Evolutionary conservation across 2,113 vertebrate species (phyloP).

Genomic region (Dromas ardeola): DNA sequence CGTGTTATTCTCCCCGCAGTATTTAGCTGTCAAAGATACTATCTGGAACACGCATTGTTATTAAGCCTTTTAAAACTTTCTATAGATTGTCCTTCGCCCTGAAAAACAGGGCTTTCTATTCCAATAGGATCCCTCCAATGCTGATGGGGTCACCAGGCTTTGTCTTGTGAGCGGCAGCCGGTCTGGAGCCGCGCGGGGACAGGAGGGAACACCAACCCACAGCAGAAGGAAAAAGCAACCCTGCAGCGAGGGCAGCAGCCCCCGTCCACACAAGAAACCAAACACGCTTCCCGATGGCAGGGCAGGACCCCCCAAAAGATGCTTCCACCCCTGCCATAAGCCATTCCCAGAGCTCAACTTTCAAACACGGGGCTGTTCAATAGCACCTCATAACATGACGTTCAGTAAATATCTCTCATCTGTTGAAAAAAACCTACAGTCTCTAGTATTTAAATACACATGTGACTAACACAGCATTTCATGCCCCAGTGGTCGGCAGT

Average conservation of each 20-base stretch:
- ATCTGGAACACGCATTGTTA: neutral
- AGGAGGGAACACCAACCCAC: neutral
- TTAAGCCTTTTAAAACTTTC: neutral
- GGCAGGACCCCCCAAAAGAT: neutral
- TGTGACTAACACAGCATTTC: rapidly evolving
- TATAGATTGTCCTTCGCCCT: neutral
- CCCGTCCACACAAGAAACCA: rapidly evolving
- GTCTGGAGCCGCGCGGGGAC: rapidly evolving
- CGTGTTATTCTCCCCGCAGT: rapidly evolving
- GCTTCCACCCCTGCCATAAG: rapidly evolving
- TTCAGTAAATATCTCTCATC: neutral
- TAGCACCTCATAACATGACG: neutral
- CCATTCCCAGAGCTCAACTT: rapidly evolving
- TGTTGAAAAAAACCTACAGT: neutral
- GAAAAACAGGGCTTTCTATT: neutral
- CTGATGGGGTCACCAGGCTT: neutral
- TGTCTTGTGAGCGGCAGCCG: neutral
- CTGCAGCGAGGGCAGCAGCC: rapidly evolving
- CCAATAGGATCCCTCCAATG: rapidly evolving
- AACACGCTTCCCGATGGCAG: rapidly evolving
- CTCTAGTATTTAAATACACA: neutral
- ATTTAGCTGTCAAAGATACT: neutral
- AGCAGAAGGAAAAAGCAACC: neutral
- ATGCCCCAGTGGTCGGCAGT: neutral
- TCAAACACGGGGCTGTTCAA: neutral